Evolutionary conservation across 2,797 vertebrate genomes (phyloP).

Genomic region (Orientallactaga sibirica): DNA sequence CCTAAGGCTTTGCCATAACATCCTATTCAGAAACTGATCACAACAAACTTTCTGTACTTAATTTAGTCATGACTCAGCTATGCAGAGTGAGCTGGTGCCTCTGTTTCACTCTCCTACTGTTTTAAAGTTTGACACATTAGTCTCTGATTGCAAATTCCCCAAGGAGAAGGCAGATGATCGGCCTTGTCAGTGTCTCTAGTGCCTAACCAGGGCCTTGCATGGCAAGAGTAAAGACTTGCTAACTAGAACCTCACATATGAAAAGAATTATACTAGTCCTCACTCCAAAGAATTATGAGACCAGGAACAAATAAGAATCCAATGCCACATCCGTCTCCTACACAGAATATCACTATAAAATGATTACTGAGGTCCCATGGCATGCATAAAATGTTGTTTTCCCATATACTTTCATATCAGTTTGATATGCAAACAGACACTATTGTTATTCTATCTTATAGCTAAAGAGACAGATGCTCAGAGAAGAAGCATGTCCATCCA

Average conservation of each 20-base stretch:
- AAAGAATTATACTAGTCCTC: slow-evolving; percentile 73
- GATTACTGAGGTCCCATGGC: not conserved
- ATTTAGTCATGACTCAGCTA: not conserved
- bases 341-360: slow-evolving; percentile 35
- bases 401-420: slow-evolving; percentile 59
- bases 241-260: slow-evolving; percentile 62
- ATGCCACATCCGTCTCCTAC: slow-evolving; percentile 8
- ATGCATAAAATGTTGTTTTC: slow-evolving; percentile 58
- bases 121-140: slow-evolving; percentile 23
- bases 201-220: slow-evolving; percentile 42
- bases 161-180: not conserved
- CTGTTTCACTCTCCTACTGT: not conserved
- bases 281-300: slow-evolving; percentile 63
- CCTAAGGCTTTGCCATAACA: not conserved
- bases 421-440: slow-evolving; percentile 23
- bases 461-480: slow-evolving; percentile 19
- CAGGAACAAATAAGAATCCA: slow-evolving; percentile 60
- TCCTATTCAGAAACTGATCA: slow-evolving; percentile 13
- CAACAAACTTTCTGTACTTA: not conserved
- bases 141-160: slow-evolving; percentile 28
- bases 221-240: slow-evolving; percentile 52
- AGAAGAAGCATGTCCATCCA: slow-evolving; percentile 15
- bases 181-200: not conserved
- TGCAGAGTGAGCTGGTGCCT: not conserved
- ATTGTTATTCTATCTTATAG: not conserved